Evolutionary conservation across 2,888 invertebrate genomes (phyloP), one percentile per base, ranked within the genome.

Genomic region (Pycnomerus fuliginosus): DNA sequence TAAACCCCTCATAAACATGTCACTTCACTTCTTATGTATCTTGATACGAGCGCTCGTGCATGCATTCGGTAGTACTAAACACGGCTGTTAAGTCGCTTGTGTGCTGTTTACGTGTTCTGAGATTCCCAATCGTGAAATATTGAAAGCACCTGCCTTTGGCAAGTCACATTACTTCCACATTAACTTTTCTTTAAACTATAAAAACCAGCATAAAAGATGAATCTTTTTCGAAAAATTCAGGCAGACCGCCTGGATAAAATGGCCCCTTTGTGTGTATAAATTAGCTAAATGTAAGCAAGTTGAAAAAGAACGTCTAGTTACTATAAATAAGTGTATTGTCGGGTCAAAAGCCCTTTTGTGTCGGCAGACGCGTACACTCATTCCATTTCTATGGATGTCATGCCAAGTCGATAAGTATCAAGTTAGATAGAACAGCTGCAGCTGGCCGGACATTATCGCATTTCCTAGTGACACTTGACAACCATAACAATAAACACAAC

Each of bases 401-500:
- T 39, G 45, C 43, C 46, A 46, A 51, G 56, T 55, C 58, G 66
- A 66, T 65, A 64, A 60, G 50, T 55, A 62, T 64, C 62, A 52
- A 47, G 47, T 50, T 47, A 39, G 41, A 44, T 42, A 48, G 41
- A 58, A 57, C 58, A 60, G 60, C 61, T 60, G 61, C 60, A 58
- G 50, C 53, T 50, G 53, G 44, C 37, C 48, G 44, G 52, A 57
- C 58, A 58, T 58, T 64, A 65, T 66, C 65, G 58, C 61, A 56
- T 63, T 65, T 63, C 62, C 56, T 56, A 49, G 56, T 65, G 67
- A 68, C 68, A 67, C 63, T 65, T 62, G 65, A 67, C 67, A 68
- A 62, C 67, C 57, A 67, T 68, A 67, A 68, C 68, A 67, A 68
- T 69, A 68, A 68, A 66, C 65, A 63, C 62, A 58, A 64, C 58